Percentiles rank a stretch among this genome's conserved stretches.
Conservation (phyloP, 2,797 vertebrate genomes). For the Phalloptychus januarius region DNA sequence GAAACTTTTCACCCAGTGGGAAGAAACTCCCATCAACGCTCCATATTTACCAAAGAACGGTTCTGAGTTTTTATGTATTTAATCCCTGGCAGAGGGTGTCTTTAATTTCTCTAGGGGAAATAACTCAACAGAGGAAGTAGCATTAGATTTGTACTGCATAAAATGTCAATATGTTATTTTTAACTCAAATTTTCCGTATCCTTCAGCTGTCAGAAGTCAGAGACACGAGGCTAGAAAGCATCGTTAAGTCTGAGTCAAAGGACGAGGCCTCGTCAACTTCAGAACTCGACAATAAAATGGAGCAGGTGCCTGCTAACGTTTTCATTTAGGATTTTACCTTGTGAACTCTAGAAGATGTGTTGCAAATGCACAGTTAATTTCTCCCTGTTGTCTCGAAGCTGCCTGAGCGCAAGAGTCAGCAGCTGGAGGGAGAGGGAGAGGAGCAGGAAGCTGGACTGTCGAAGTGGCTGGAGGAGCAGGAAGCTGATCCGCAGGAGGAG, state of each 20-base stretch:
- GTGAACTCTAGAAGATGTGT: not conserved
- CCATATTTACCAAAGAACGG: slow-evolving; percentile 38
- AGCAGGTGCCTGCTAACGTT: slow-evolving; percentile 78
- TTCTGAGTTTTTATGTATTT: slow-evolving; percentile 25
- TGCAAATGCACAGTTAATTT: not conserved
- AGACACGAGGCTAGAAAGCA: slow-evolving; percentile 77
- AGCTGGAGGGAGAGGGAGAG: slow-evolving; percentile 84
- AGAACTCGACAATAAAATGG: slow-evolving; percentile 85
- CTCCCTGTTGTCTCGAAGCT: slow-evolving; percentile 75
- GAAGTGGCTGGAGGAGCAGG: slow-evolving; percentile 69
- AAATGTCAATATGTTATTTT: not conserved
- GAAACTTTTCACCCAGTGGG: slow-evolving; percentile 46
- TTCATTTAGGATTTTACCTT: not conserved
- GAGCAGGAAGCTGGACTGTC: slow-evolving; percentile 85
- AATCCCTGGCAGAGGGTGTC: slow-evolving; percentile 35
- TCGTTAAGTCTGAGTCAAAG: slow-evolving; percentile 73
- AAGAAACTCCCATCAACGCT: slow-evolving; percentile 24
- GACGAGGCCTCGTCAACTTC: slow-evolving; percentile 82
- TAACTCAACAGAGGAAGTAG: slow-evolving; percentile 20
- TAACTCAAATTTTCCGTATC: slow-evolving; percentile 26
- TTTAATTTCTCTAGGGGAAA: slow-evolving; percentile 26
- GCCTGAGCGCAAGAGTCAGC: slow-evolving; percentile 82
- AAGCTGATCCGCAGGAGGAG: no score
- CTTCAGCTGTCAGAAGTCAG: slow-evolving; percentile 86
- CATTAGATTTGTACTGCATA: not conserved